Base-by-base conservation (phyloP, 2,888 invertebrate species). In the Acanthosepion esculentum region DNA sequence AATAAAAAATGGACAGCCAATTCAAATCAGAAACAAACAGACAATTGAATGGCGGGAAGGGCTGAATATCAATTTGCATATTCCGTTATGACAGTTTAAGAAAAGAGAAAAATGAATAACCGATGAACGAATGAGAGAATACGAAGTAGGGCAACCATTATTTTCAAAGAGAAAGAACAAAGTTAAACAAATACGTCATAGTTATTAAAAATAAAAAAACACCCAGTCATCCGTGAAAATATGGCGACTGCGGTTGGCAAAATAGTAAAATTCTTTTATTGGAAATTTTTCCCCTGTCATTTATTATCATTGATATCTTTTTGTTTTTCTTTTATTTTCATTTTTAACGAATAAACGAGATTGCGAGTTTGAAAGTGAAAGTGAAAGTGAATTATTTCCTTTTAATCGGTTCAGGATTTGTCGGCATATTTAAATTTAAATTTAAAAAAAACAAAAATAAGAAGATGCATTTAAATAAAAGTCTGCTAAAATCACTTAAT, bases 341-440 rank as follows among this genome's bases (percentile, higher is more conserved):
- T 64, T 78, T 18, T 78, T 33, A n/a, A 78, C 8, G n/a, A 33
- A 12, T n/a, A n/a, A n/a, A 78, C 1, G n/a, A 33, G 18, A 78
- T 33, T 33, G 23, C 6, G 23, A 78, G 15, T 59, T 20, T 23
- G 18, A 78, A 78, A 78, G 59, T 23, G 18, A 78, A 78, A 78
- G n/a, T 15, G 78, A 78, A n/a, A 5, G 78, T 78, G 78, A 78
- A 78, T 78, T 78, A 78, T 78, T 78, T n/a, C 33, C 78, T 78
- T 78, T 78, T 78, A 78, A 78, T 78, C 78, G 78, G n/a, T n/a
- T 78, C 78, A 78, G 78, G 78, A 78, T 78, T 78, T 78, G 78
- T 78, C 33, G n/a, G 12, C n/a, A n/a, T 10, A 78, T 78, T 78
- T 78, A 33, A 78, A 78, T 78, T 78, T n/a, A 23, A 55, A 55